Evolutionary conservation across 1,140 invertebrate genomes (phyloP), one percentile per base, ranked within the genome.

Genomic region (Drosophila repletoides): DNA sequence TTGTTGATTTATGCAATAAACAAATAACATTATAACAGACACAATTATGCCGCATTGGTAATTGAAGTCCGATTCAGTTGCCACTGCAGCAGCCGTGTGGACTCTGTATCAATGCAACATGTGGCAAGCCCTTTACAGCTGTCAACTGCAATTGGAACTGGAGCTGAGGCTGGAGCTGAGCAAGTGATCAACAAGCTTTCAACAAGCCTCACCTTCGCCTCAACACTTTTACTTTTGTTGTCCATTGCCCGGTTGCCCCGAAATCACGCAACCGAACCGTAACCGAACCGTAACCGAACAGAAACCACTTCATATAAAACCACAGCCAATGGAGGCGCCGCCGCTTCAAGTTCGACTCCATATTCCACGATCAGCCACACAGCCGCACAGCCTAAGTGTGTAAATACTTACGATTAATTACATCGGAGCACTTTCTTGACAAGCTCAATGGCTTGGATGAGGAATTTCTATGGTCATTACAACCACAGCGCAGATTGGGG

Each of bases 341-440:
- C 55, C 21, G 49, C 29, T 38, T 59, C 36, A 53, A 74, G 36
- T 72, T 53, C 41, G 31, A 49, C 29, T 31, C 51, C 22, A 56
- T 26, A 26, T 21, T 49, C 22, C 26, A 59, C 40, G 6, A 40
- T 14, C 14, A 9, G 1, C n/a, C n/a, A n/a, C n/a, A n/a, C 29
- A n/a, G 29, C 5, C 14, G 10, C 10, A 40, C 36, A 40, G 41
- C 46, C 21, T 29, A 56, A 36, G 71, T 71, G 65, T 74, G 79
- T 84, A 86, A 79, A 65, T 75, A 84, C 74, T 86, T 64, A 68
- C 71, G 79, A 84, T 84, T 80, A 86, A 84, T 84, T 80, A 86
- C 75, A 72, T 34, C 68, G 41, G 59, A 72, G 67, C 46, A 56
- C 51, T 36, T 49, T 41, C 55, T 63, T 49, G 59, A 64, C 49